Base-by-base conservation (phyloP, 2,113 vertebrate genomes). In the Cyprinodon variegatus region DNA sequence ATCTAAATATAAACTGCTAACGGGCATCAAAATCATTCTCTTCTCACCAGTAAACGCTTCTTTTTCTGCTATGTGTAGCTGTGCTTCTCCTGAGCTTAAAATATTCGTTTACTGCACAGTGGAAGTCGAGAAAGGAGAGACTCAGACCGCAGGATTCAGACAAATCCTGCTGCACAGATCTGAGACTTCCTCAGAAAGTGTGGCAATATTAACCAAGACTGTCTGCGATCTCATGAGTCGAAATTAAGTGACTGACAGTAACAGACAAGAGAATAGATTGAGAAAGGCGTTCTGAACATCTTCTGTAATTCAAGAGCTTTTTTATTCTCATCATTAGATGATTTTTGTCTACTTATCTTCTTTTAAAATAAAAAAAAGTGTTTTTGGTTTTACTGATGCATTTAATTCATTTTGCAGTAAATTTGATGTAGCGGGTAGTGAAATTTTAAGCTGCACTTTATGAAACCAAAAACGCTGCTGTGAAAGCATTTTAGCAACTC, bases 231-330 rank as follows among this genome's bases (percentile, higher is more conserved):
- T 70, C 64, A 59, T 73, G 75, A 84, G 75, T 77, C 83, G 81
- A 69, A 50, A 69, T 61, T 39, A 57, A 68, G 14, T 92, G 84
- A 86, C 70, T 62, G 65, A 75, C 3, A 29, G 29, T 29, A 29
- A 20, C 61, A 17, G 48, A 61, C 38, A 60, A 68, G 13, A 43
- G 59, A 84, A 59, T 72, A 83, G 75, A 89, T 65, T 77, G 65
- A 70, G 77, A 83, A 86, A 90, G 72, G 36, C 37, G 61, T 72
- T 80, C 48, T 48, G 10, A 48, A 50, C 22, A 76, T 61, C 10
- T 77, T 48, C 38, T 22, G 53, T 77, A 50, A 71, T 53, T 80
- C 64, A 77, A 65, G 5, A 37, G 61, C 46, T 72, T 37, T n/a
- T 46, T 15, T 53, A 4, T 65, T 29, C 0, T 29, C 68, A 20